Percentiles rank a stretch among this genome's conserved stretches.
Conservation (phyloP, 2,888 invertebrate species). For the Barypeithes pellucidus region DNA sequence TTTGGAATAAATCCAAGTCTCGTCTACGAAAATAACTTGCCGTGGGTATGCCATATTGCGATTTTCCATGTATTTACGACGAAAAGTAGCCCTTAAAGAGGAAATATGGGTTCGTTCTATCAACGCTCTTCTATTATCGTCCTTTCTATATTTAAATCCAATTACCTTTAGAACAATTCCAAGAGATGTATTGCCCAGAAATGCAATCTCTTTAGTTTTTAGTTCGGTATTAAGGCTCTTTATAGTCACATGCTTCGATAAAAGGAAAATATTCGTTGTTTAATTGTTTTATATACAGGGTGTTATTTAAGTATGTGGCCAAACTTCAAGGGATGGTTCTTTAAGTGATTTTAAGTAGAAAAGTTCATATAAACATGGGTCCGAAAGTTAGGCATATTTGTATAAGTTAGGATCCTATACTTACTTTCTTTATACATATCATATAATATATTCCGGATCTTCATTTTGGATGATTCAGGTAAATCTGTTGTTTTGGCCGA, state of each 20-base stretch:
- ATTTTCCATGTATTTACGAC: constrained; percentile 8
- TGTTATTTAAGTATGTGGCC: too few relatives aligned
- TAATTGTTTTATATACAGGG: too few relatives aligned
- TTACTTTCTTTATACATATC: background rate
- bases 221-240: background rate
- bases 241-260: background rate
- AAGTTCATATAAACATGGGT: too few relatives aligned
- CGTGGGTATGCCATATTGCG: background rate
- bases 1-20: constrained; percentile 41
- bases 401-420: background rate
- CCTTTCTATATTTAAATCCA: constrained; percentile 35
- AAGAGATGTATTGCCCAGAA: constrained; percentile 3
- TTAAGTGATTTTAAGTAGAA: too few relatives aligned
- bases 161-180: constrained; percentile 3
- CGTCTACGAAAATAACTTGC: constrained; percentile 43
- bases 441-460: background rate
- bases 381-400: background rate
- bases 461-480: background rate
- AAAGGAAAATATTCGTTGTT: constrained; percentile 2
- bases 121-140: constrained; percentile 29
- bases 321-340: too few relatives aligned
- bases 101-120: constrained; percentile 32
- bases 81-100: constrained; percentile 30
- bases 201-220: constrained; percentile 6
- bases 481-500: background rate